Evolutionary conservation across 2,113 vertebrate genomes (phyloP), one percentile per base, ranked within the genome.

Genomic region (Spea bombifrons): DNA sequence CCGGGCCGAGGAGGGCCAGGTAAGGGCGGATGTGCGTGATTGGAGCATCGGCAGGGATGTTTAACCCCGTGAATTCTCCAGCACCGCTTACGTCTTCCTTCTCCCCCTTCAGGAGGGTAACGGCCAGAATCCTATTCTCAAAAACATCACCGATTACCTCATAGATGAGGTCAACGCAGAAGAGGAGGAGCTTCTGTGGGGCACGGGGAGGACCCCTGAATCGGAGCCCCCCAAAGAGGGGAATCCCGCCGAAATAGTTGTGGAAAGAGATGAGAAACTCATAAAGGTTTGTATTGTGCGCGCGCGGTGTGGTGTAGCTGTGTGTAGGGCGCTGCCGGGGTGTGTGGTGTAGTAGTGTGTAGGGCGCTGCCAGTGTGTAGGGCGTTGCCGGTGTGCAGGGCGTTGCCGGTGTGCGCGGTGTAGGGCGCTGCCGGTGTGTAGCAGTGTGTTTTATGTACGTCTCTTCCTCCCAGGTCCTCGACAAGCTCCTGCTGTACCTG

Each of bases 161-260:
- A 98, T 97, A 0, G 96, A 98, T 85, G 96, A 98, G 85, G 96
- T 97, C 82, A 98, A 92, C 1, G 96, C 96, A 0, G 96, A 97
- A 83, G 96, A 97, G 84, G 96, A 97, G 83, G 96, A 97, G 84
- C 92, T 98, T 45, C 87, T 96, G 73, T 96, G 95, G 5, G 94
- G 93, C 0, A 91, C 92, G 0, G 94, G 93, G 43, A 89, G 90
- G 70, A 81, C 91, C 1, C 78, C 90, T 0, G 96, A 97, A 78
- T 4, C 68, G 0, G 96, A 97, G 9, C 87, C 86, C 10, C 81
- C 88, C 5, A 96, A 96, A 55, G 96, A 97, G 48, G 92, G 92
- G 70, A 94, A 97, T 83, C 95, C 95, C 0, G 81, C 94, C 0
- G 96, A 98, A 85, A 93, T 93, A 78, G 96, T 91, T 0, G 94